These are phyloP conservation scores for Megaceryle alcyon DNA, from an alignment of 2,797 vertebrate genomes.

Conservation along the genomic window DNA sequence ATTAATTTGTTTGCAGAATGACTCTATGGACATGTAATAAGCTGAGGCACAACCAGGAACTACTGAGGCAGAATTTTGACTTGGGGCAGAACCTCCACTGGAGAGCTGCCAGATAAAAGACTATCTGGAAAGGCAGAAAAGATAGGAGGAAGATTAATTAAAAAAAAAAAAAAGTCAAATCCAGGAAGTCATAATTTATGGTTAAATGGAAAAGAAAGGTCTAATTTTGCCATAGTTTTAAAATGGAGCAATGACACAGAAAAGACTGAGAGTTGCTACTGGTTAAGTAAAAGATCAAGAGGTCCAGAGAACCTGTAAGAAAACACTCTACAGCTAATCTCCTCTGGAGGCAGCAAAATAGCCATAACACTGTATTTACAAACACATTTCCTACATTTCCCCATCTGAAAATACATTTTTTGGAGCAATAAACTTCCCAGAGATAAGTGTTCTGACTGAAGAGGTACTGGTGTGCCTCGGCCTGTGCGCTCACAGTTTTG, in stretches of 20 bases:
- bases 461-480: not conserved
- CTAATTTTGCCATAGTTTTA: not conserved
- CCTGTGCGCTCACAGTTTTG: not conserved
- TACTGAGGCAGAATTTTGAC: not conserved
- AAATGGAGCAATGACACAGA: not conserved
- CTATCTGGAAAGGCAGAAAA: not conserved
- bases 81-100: not conserved
- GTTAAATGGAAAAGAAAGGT: not conserved
- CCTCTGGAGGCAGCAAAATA: not conserved
- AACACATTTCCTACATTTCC: not conserved
- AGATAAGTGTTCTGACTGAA: not conserved
- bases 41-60: conserved; percentile 2
- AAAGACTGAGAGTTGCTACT: not conserved
- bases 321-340: not conserved
- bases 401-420: not conserved
- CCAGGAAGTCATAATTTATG: not conserved
- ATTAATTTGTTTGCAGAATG: conserved; percentile 37
- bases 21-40: not conserved
- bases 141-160: not conserved
- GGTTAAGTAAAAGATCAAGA: not conserved
- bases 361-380: not conserved
- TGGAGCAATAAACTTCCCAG: not conserved
- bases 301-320: not conserved
- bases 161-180: not conserved
- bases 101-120: not conserved